A percentile compares a stretch with the other conserved stretches of the same genome.
These are phyloP conservation scores for Tragopan temminckii DNA, from an alignment of 2,797 vertebrate species.

Conservation along the genomic window DNA sequence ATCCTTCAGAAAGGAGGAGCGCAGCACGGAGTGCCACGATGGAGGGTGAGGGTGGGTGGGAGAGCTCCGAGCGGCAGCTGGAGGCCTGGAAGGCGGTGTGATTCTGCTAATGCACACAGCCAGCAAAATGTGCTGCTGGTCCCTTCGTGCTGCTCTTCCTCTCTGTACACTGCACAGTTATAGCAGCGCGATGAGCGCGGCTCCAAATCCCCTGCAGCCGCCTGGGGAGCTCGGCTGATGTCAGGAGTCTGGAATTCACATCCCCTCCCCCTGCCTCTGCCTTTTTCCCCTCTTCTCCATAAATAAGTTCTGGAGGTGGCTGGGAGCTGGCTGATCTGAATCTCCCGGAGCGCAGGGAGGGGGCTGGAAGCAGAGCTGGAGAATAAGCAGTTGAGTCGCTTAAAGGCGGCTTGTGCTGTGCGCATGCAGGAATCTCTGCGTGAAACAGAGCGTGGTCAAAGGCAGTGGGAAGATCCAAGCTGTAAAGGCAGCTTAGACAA, in stretches of 20 bases:
- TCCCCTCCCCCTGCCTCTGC: conserved; percentile 4
- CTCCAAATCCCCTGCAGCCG: not conserved
- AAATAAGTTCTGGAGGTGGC: not conserved
- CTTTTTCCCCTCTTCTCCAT: not conserved
- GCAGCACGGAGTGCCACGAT: not conserved
- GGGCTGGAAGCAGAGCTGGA: not conserved
- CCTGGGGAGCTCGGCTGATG: not conserved
- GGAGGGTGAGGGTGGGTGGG: not conserved
- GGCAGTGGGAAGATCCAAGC: not conserved
- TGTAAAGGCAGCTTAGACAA: not conserved
- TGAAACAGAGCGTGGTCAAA: not conserved
- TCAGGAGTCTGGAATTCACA: conserved; percentile 14
- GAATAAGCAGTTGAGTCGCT: not conserved
- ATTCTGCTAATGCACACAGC: accelerated
- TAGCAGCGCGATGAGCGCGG: accelerated
- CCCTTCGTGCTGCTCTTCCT: accelerated
- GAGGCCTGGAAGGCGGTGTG: not conserved
- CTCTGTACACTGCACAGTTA: accelerated
- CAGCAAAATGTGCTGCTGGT: not conserved
- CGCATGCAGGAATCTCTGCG: not conserved
- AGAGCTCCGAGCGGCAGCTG: accelerated
- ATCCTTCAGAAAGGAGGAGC: accelerated
- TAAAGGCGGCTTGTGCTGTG: accelerated
- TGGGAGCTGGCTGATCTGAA: not conserved
- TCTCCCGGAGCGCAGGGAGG: not conserved